Evolutionary conservation across 2,888 invertebrate species (phyloP).

Genomic region (Trissoscelio sp.): DNA sequence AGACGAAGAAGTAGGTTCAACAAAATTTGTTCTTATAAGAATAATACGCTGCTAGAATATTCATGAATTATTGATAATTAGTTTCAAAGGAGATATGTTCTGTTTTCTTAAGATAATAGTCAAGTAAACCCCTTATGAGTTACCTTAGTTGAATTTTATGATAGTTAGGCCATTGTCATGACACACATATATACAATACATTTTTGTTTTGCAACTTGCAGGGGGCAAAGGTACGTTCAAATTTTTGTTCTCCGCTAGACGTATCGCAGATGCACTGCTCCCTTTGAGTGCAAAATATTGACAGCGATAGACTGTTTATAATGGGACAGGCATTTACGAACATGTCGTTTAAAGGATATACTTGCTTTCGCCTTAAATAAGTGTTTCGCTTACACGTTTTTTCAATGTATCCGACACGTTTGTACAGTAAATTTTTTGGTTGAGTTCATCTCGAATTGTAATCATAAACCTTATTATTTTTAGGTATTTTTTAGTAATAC

Average conservation of each 20-base stretch:
- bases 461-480: no score
- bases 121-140: slow-evolving; percentile 63
- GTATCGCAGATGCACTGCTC: slow-evolving; percentile 66
- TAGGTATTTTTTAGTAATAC: slow-evolving; percentile 2
- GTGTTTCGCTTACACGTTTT: slow-evolving; percentile 63
- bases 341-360: slow-evolving; percentile 34
- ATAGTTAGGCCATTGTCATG: slow-evolving; percentile 61
- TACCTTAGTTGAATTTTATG: slow-evolving; percentile 42
- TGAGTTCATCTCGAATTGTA: slow-evolving; percentile 2
- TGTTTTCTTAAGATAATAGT: slow-evolving; percentile 42
- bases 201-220: slow-evolving; percentile 83
- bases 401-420: slow-evolving; percentile 35
- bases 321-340: slow-evolving; percentile 56
- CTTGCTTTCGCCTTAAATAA: slow-evolving; percentile 49
- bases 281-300: slow-evolving; percentile 51
- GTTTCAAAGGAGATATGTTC: slow-evolving; percentile 10
- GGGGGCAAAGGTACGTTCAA: slow-evolving; percentile 87
- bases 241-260: slow-evolving; percentile 75
- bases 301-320: slow-evolving; percentile 40
- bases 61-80: slow-evolving; percentile 27
- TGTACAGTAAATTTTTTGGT: slow-evolving; percentile 33
- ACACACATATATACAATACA: slow-evolving; percentile 70
- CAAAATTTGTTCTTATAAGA: slow-evolving; percentile 24
- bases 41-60: slow-evolving; percentile 39
- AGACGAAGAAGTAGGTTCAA: slow-evolving; percentile 93